Evolutionary conservation across 2,797 vertebrate genomes (phyloP), one percentile per base, ranked within the genome.

Genomic region (Oreochromis mossambicus): DNA sequence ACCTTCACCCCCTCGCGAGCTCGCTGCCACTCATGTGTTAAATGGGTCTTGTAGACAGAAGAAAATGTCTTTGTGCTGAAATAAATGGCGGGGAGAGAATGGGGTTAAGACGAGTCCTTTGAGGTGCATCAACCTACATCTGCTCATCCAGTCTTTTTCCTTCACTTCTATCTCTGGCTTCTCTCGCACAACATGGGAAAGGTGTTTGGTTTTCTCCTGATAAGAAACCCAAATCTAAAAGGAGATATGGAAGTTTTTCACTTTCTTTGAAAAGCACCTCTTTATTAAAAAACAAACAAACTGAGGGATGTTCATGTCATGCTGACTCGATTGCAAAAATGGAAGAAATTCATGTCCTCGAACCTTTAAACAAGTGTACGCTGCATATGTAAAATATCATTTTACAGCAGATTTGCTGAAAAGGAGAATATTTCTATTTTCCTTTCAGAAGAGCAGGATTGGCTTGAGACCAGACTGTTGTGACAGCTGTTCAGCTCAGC

Each of bases 1-100:
- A 90, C 93, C 91, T 54, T 87, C 80, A 70, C 79, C 78, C 83
- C 75, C 58, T 56, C 3, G 8, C 52, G 43, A 88, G 82, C 86
- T 89, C 15, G 75, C 94, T 90, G 93, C 92, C 92, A 93, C 90
- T 94, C 94, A 93, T 94, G 93, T 94, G 92, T 93, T 95, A 94
- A 95, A 95, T 95, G 89, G 92, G 56, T 94, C 91, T 92, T 91
- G 91, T 91, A 93, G 95, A 93, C 89, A 82, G 91, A 91, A 58
- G 88, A 89, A 90, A 92, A 90, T 80, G 90, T 86, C 84, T 94
- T 94, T 94, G 95, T 94, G 92, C 88, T 80, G 88, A 89, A 92
- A 93, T 91, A 94, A 95, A 94, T 94, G 91, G 92, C 79, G 91
- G 89, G 83, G 83, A 92, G 90, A 91, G 87, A 91, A 93, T 92